Evolutionary conservation across 1,140 invertebrate genomes (phyloP), one percentile per base, ranked within the genome.

Genomic region (Reticulitermes speratus): DNA sequence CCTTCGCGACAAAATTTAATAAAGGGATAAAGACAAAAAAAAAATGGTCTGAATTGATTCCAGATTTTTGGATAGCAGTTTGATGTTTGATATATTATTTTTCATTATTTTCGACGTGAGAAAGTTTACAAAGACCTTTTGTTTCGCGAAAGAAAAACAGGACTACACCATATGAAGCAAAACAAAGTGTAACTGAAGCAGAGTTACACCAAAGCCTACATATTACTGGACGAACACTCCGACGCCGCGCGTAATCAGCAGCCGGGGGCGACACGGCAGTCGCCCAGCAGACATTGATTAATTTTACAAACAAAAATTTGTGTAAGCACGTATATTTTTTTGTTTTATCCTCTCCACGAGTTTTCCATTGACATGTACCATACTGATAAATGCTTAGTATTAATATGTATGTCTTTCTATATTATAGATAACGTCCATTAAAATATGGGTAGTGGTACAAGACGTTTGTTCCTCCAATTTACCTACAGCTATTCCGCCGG

Each of bases 331-430:
- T 75, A 65, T 65, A 65, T 65, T 16, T 23, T 65, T 30, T 75
- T 75, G 25, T 75, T 75, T 12, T 75, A 0, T 75, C n/a, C 65
- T 75, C 65, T n/a, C 65, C 14, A 65, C 19, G 65, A 75, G n/a
- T 30, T 75, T 75, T 75, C 16, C n/a, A 30, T 75, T 75, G 65
- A 75, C n/a, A 75, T 75, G 65, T 75, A 75, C 65, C 65, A n/a
- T 75, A n/a, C 8, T 25, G 65, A 75, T 19, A 11, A 75, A 55
- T 75, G 25, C 25, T 75, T 75, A 75, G 30, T 69, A 85, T 45
- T 82, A 85, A 85, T 85, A 85, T 85, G 9, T 59, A 55, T 85
- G 75, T 75, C 75, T 85, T n/a, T 85, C 59, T 75, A 85, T 25
- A 85, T 38, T 85, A 82, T 85, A 85, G 65, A 85, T 85, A 85